Base-by-base conservation (phyloP, 2,113 vertebrate species). In the Eleginops maclovinus region DNA sequence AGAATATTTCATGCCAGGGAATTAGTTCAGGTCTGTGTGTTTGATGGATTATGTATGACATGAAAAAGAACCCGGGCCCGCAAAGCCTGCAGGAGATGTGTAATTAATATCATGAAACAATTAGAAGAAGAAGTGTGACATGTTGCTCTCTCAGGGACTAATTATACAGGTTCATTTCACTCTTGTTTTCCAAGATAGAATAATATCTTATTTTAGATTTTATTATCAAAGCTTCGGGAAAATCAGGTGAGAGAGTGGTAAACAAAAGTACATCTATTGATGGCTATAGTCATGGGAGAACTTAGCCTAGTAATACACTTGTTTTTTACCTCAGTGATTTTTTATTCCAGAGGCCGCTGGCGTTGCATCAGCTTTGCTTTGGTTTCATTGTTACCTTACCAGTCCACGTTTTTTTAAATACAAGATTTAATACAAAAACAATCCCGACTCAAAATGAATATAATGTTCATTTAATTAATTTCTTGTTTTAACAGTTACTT, bases 41-140 rank as follows among this genome's bases (percentile, higher is more conserved):
- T 83, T 83, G 72, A 91, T 90, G 16, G 88, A 86, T 89, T 82
- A 87, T 89, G 81, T 66, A 88, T 68, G 51, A 60, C 41, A 43
- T 53, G 40, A 69, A 77, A 63, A 31, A 78, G 51, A 66, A 76
- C 65, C 41, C 22, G 75, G 11, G 49, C 41, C 44, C 55, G 11
- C 40, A 54, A 55, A 63, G 64, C 40, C 74, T 84, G 61, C 7
- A 84, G 66, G 70, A 79, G 67, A 83, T 4, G 4, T 81, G 54
- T 78, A 87, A 89, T 87, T 84, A 72, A 87, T 89, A 75, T 72
- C 75, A 74, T 86, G 67, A 74, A 82, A 86, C 51, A 60, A 79
- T 85, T 78, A 73, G 55, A 72, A 67, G 47, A 83, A 54, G 66
- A 62, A 74, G 50, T 72, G 54, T 83, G 72, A 79, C 50, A 40